Evolutionary conservation across 35 echinoderm and acorn worm genomes (phyloP), one percentile per base, ranked within the genome.

Genomic region (Amphiura filiformis): DNA sequence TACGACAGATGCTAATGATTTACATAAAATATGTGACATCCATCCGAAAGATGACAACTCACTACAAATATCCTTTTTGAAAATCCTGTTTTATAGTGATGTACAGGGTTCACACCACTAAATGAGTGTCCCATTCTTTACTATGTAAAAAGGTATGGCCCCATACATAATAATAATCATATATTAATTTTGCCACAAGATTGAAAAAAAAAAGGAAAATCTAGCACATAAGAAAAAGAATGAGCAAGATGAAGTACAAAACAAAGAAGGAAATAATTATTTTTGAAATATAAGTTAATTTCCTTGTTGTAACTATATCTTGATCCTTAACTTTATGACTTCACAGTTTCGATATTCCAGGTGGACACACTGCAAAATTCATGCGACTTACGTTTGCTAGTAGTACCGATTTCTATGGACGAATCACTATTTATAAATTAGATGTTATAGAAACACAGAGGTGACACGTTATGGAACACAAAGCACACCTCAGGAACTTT

Each of bases 21-120:
- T 80, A 18, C 61, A 39, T 0, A 90, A 65, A 47, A 83, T 97
- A 18, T 86, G 84, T 39, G 94, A 97, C n/a, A 86, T 93, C 44
- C 93, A 88, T 36, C 94, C 94, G 39, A 88, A 93, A 64, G 94
- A 97, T 93, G 87, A 89, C 65, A 96, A 97, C 52, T 89, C 94
- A 75, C 65, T 57, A 32, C 94, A 96, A 85, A 93, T 96, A 96
- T 96, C 94, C 94, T 96, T 96, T 92, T 49, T 14, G 56, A n/a
- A 61, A 61, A 61, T 13, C n/a, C n/a, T 61, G 56, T 13, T 61
- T 61, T 13, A 61, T 61, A 61, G 56, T 61, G 13, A 61, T 61
- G n/a, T 61, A n/a, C 56, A 61, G n/a, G 13, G 56, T 61, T 61
- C 13, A 61, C 56, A 61, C n/a, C 13, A 15, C n/a, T 14, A 15